Conservation (phyloP, 2,888 invertebrate genomes). For the Odontocerum albicorne region DNA sequence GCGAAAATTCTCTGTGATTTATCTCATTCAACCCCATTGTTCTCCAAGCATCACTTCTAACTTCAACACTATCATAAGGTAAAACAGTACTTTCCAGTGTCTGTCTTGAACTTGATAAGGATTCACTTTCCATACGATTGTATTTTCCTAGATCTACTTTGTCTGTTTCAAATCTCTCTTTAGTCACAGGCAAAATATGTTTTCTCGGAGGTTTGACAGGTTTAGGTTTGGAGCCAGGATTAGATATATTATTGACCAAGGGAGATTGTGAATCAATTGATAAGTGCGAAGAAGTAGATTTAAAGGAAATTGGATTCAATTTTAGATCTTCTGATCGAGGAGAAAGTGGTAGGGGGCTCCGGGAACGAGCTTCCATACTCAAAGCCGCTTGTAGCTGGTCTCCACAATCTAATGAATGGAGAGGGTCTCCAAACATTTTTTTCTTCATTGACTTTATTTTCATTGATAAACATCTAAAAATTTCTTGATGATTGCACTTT, state of each 20-base stretch:
- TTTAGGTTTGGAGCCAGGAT: constrained; percentile 63
- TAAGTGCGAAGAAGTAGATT: constrained; percentile 45
- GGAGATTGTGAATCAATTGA: constrained; percentile 48
- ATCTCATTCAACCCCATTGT: constrained; percentile 76
- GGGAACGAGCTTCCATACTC: constrained; percentile 80
- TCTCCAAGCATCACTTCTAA: constrained; percentile 78
- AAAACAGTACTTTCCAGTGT: constrained; percentile 51
- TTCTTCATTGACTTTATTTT: constrained; percentile 90
- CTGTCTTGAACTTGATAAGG: constrained; percentile 41
- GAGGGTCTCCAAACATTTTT: constrained; percentile 69
- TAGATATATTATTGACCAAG: constrained; percentile 44
- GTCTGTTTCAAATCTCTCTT: constrained; percentile 47
- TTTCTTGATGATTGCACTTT: constrained; percentile 80
- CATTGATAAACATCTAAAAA: constrained; percentile 76
- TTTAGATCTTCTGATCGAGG: constrained; percentile 54
- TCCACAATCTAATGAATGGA: constrained; percentile 67
- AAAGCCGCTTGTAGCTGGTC: constrained; percentile 72
- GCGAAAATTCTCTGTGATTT: constrained; percentile 67
- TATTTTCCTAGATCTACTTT: constrained; percentile 58
- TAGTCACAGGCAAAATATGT: constrained; percentile 44
- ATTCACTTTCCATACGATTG: constrained; percentile 53
- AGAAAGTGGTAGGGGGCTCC: constrained; percentile 77
- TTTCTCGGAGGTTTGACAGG: constrained; percentile 66
- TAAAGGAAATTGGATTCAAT: constrained; percentile 45
- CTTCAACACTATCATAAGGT: constrained; percentile 77